Evolutionary conservation across 1,140 invertebrate genomes (phyloP).

Genomic region (Trichonephila clavata): DNA sequence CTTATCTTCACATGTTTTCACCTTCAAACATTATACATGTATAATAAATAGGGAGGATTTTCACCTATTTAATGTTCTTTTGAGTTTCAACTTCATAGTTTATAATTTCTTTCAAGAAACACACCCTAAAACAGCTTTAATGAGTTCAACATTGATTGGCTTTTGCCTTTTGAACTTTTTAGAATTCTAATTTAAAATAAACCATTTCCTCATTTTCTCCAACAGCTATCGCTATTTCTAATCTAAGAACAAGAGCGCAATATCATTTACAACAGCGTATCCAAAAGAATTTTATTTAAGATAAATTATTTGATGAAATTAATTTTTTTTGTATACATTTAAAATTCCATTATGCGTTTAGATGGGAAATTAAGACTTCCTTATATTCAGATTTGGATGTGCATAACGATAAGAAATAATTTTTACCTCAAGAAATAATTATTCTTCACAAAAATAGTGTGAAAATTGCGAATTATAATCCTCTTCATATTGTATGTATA

Average conservation of each 20-base stretch:
- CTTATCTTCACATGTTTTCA: not conserved
- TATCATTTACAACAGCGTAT: too few species aligned
- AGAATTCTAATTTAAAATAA: not conserved
- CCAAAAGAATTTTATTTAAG: too few species aligned
- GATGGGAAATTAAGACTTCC: too few species aligned
- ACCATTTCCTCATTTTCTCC: not conserved
- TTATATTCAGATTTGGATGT: too few species aligned
- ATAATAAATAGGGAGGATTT: not conserved
- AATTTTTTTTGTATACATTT: too few species aligned
- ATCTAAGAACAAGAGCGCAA: not conserved
- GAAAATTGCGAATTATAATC: too few species aligned
- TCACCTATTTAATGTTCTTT: not conserved
- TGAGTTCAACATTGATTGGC: conserved; percentile 2
- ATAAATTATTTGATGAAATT: too few species aligned
- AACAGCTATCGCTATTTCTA: not conserved
- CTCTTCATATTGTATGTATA: too few species aligned
- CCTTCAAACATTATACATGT: not conserved
- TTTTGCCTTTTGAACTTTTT: not conserved
- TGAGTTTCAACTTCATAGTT: not conserved
- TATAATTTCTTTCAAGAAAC: not conserved
- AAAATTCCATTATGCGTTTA: too few species aligned
- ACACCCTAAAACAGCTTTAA: conserved; percentile 2
- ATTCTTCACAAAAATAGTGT: too few species aligned
- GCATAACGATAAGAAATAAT: too few species aligned
- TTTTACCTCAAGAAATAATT: too few species aligned